phyloP scores from a whole-genome alignment of 2,113 vertebrate genomes.

The Grammomys dolichurus region DNA sequence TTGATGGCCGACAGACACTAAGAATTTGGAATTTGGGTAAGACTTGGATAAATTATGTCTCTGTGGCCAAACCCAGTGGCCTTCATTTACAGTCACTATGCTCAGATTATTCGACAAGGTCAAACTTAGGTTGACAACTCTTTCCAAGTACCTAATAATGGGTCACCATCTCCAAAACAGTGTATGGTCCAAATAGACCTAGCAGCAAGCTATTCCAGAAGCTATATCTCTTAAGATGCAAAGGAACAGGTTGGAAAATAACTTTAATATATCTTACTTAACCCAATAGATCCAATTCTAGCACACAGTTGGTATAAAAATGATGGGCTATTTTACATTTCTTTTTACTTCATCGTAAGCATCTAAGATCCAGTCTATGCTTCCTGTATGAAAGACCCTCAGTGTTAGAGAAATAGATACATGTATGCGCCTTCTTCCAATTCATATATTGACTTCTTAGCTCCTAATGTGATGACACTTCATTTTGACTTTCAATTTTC shows the following conservation, averaged over 20 bases:
- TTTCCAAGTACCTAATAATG: neutral
- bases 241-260: neutral
- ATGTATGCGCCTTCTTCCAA: neutral
- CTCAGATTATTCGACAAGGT: neutral
- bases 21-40: conserved; percentile 18
- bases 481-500: neutral
- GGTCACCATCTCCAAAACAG: neutral
- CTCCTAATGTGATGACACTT: neutral
- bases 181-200: neutral
- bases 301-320: neutral
- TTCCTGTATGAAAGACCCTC: neutral
- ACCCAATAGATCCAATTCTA: neutral
- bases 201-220: neutral
- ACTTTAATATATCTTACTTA: conserved; percentile 51
- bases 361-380: neutral
- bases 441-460: neutral
- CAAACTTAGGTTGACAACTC: neutral
- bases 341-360: neutral
- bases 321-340: neutral
- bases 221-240: conserved; percentile 8
- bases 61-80: neutral
- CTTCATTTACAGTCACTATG: neutral
- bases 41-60: neutral
- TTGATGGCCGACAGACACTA: neutral
- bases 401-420: neutral